These are phyloP conservation scores for Pollenia griseotomentosa DNA, from an alignment of 2,888 invertebrate genomes.

Conservation along the genomic window DNA sequence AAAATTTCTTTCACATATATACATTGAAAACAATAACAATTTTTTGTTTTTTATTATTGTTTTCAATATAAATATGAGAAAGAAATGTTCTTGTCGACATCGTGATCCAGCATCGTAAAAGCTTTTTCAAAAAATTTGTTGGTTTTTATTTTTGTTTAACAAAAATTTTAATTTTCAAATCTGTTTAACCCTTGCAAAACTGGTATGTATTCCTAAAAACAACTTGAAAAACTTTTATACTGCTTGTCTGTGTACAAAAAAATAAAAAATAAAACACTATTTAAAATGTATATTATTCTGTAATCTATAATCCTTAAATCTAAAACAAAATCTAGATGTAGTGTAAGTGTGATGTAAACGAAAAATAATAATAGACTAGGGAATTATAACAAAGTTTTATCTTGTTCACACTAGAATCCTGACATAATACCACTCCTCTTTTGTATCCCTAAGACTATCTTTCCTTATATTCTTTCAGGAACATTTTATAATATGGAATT, in stretches of 20 bases:
- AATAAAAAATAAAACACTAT: background rate
- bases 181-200: slow-evolving; percentile 62
- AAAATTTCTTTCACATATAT: no score
- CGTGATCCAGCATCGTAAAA: no score
- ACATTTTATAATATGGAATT: background rate
- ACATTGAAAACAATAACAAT: no score
- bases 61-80: no score
- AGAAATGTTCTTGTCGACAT: no score
- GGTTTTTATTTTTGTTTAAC: slow-evolving; percentile 1
- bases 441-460: background rate
- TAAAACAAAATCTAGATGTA: slow-evolving; percentile 63
- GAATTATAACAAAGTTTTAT: slow-evolving; percentile 42
- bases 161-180: slow-evolving; percentile 10
- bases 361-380: slow-evolving; percentile 3
- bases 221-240: background rate
- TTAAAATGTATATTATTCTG: slow-evolving; percentile 21
- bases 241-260: slow-evolving; percentile 53
- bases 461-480: background rate
- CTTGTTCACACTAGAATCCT: background rate
- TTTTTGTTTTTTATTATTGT: no score
- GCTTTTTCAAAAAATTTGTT: slow-evolving; percentile 2
- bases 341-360: slow-evolving; percentile 60
- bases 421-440: background rate
- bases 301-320: slow-evolving; percentile 11
- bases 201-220: slow-evolving; percentile 68